Evolutionary conservation across 1,140 invertebrate species (phyloP).

Genomic region (Plutomurus gul): DNA sequence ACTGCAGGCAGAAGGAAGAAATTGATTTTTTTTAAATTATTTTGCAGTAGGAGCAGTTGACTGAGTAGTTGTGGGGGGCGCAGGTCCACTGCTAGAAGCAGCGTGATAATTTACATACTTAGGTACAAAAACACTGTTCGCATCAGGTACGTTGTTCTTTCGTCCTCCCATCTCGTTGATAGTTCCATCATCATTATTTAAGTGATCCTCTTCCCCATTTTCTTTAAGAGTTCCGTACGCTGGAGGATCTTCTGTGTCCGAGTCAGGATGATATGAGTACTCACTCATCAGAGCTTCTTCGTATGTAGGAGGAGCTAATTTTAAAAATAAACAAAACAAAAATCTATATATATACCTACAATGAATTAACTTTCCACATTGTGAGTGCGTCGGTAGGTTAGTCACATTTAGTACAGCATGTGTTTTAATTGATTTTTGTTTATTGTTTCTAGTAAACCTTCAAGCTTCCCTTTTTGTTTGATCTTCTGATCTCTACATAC

Average conservation of each 20-base stretch:
- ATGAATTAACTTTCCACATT: too few relatives aligned
- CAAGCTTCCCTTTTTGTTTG: too few relatives aligned
- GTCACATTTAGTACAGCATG: too few relatives aligned
- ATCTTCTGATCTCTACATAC: too few relatives aligned
- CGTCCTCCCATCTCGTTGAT: not conserved
- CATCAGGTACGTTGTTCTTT: not conserved
- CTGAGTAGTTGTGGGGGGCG: too few relatives aligned
- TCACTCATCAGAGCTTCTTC: conserved; percentile 37
- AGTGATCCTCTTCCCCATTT: not conserved
- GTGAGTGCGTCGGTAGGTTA: too few relatives aligned
- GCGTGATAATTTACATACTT: conserved; percentile 29
- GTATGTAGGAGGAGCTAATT: conserved; percentile 42
- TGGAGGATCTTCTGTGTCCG: conserved; percentile 27
- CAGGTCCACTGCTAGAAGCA: not conserved
- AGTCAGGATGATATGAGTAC: not conserved
- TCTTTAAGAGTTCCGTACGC: conserved; percentile 14
- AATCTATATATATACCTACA: too few relatives aligned
- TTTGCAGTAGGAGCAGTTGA: not conserved
- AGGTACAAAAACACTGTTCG: conserved; percentile 4
- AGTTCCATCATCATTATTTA: not conserved
- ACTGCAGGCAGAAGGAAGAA: not conserved
- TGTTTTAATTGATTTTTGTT: too few relatives aligned
- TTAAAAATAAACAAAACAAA: not conserved
- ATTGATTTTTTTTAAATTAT: not conserved
- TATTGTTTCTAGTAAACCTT: too few relatives aligned